phyloP scores from a whole-genome alignment of 2,797 vertebrate genomes.

The Scarus forsteni region DNA sequence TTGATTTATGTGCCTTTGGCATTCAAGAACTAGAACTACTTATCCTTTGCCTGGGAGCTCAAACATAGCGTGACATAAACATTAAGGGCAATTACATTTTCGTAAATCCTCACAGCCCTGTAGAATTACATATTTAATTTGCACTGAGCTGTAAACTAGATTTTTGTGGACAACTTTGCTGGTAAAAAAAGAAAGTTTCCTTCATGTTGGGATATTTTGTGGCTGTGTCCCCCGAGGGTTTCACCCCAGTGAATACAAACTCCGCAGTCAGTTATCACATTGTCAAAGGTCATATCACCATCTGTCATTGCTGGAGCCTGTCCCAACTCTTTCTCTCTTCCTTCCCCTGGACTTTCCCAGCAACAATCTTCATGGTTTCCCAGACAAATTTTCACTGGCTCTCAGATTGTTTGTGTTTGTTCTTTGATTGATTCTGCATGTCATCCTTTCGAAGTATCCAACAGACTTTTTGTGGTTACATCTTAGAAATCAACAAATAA shows the following conservation, averaged over 20 bases:
- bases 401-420: background rate
- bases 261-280: slow-evolving; percentile 46
- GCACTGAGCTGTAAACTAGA: slow-evolving; percentile 47
- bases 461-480: background rate
- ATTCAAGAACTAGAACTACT: slow-evolving; percentile 7
- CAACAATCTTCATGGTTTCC: slow-evolving; percentile 17
- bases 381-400: slow-evolving; percentile 7
- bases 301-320: slow-evolving; percentile 55
- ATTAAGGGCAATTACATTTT: slow-evolving; percentile 57
- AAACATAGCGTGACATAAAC: slow-evolving; percentile 50
- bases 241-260: slow-evolving; percentile 44
- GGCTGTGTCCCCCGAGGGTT: slow-evolving; percentile 27
- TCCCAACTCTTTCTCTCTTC: slow-evolving; percentile 22
- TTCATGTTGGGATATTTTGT: slow-evolving; percentile 35
- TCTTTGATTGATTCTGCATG: slow-evolving; percentile 3
- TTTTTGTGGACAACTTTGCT: slow-evolving; percentile 22
- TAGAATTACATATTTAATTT: slow-evolving; percentile 53
- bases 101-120: slow-evolving; percentile 46
- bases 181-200: slow-evolving; percentile 10
- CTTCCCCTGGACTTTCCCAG: slow-evolving; percentile 46
- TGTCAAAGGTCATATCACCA: slow-evolving; percentile 66
- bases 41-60: slow-evolving; percentile 37
- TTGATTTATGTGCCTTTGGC: too few relatives aligned
- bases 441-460: background rate
- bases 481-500: background rate